Conservation (phyloP, 1,140 invertebrate genomes). For the Bombyx mori region DNA sequence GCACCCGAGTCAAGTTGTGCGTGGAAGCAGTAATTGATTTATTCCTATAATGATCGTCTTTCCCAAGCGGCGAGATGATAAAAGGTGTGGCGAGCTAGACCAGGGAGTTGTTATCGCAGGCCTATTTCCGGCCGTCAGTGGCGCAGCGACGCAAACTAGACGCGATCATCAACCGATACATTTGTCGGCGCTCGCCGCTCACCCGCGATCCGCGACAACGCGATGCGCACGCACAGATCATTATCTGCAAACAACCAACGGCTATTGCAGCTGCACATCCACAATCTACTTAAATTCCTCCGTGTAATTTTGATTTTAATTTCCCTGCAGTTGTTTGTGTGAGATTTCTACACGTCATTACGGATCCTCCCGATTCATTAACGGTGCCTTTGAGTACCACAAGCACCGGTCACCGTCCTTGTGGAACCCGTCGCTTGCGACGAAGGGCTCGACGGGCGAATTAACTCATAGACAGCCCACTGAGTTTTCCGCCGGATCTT, state of each 20-base stretch:
- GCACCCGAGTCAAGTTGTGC: slow-evolving; percentile 16
- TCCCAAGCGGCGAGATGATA: slow-evolving; percentile 53
- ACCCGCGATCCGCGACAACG: slow-evolving; percentile 26
- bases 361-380: too few species aligned
- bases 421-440: too few species aligned
- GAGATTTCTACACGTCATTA: too few species aligned
- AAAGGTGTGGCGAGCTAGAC: slow-evolving; percentile 41
- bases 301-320: neutral
- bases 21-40: slow-evolving; percentile 43
- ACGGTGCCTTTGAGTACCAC: too few species aligned
- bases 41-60: slow-evolving; percentile 59
- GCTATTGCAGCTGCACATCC: slow-evolving; percentile 44
- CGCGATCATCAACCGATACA: slow-evolving; percentile 58
- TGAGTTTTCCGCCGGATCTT: too few species aligned
- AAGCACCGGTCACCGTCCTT: too few species aligned
- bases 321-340: neutral
- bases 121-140: slow-evolving; percentile 65
- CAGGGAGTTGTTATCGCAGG: slow-evolving; percentile 59
- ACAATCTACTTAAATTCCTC: slow-evolving; percentile 48
- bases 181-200: slow-evolving; percentile 58
- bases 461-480: too few species aligned
- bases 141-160: slow-evolving; percentile 34
- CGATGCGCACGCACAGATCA: slow-evolving; percentile 36
- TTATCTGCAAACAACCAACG: slow-evolving; percentile 42
- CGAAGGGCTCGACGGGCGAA: too few species aligned